Evolutionary conservation across 2,113 vertebrate species (phyloP).

Genomic region (Clarias magur): DNA sequence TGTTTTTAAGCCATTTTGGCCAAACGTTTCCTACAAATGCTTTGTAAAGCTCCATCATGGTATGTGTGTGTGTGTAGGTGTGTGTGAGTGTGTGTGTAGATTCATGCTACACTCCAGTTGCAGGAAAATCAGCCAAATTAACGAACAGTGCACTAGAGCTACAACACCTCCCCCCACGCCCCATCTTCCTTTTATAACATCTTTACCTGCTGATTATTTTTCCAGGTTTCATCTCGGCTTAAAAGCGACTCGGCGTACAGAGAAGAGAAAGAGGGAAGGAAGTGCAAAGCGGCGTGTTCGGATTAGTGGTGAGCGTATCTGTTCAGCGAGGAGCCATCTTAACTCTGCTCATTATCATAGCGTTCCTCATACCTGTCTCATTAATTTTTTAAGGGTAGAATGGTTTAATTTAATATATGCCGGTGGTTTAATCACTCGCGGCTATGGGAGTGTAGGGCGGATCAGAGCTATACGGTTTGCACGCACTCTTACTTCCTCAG

Average conservation of each 20-base stretch:
- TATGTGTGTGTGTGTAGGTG: conserved; percentile 33
- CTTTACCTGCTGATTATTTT: conserved; percentile 63
- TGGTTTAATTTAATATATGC: conserved; percentile 78
- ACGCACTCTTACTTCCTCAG: conserved; percentile 37
- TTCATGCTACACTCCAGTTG: conserved; percentile 26
- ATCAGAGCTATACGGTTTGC: conserved; percentile 56
- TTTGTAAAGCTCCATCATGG: not conserved
- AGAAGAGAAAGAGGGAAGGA: conserved; percentile 28
- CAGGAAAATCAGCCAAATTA: conserved; percentile 17
- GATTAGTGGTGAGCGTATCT: conserved; percentile 66
- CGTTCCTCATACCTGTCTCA: conserved; percentile 67
- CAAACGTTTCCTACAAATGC: not conserved
- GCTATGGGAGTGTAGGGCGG: conserved; percentile 55
- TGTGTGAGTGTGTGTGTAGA: conserved; percentile 23
- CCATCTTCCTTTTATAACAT: conserved; percentile 57
- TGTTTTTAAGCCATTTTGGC: not conserved
- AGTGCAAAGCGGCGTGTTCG: conserved; percentile 55
- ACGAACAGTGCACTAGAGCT: conserved; percentile 43
- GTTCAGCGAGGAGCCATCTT: conserved; percentile 60
- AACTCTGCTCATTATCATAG: conserved; percentile 68
- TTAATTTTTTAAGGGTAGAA: conserved; percentile 63
- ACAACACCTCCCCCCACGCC: conserved; percentile 34
- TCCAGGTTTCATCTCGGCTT: conserved; percentile 65
- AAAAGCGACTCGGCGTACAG: conserved; percentile 55
- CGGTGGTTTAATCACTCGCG: conserved; percentile 64